phyloP scores from a whole-genome alignment of 2,113 vertebrate genomes.

The Anthoscopus minutus region DNA sequence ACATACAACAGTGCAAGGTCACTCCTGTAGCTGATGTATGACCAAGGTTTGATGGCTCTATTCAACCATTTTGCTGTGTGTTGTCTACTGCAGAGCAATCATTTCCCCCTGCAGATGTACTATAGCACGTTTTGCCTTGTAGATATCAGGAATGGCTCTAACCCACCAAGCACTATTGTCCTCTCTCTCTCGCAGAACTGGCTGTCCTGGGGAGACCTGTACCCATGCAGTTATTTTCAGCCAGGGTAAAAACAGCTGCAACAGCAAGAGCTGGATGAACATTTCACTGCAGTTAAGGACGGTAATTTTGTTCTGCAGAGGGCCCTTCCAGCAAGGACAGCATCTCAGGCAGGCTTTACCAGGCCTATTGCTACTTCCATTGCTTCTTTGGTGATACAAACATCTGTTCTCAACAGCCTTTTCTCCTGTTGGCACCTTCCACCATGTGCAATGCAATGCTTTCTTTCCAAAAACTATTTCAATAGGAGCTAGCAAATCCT shows the following conservation, averaged over 20 bases:
- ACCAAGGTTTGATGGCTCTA: not conserved
- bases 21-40: not conserved
- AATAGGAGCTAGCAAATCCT: not conserved
- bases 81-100: not conserved
- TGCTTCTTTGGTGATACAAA: not conserved
- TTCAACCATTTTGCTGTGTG: not conserved
- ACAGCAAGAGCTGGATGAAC: not conserved
- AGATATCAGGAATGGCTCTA: not conserved
- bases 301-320: not conserved
- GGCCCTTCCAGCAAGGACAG: not conserved
- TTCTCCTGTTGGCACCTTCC: not conserved
- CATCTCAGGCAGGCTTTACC: not conserved
- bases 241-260: not conserved
- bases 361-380: not conserved
- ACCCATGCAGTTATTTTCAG: not conserved
- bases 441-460: not conserved
- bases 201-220: not conserved
- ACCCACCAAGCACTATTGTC: not conserved
- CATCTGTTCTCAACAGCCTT: not conserved
- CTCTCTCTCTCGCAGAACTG: not conserved
- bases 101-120: not conserved
- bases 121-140: accelerated
- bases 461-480: not conserved
- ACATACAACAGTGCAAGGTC: not conserved
- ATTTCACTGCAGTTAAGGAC: not conserved